Conservation (phyloP, 2,888 invertebrate genomes). For the Platynereis dumerilii region DNA sequence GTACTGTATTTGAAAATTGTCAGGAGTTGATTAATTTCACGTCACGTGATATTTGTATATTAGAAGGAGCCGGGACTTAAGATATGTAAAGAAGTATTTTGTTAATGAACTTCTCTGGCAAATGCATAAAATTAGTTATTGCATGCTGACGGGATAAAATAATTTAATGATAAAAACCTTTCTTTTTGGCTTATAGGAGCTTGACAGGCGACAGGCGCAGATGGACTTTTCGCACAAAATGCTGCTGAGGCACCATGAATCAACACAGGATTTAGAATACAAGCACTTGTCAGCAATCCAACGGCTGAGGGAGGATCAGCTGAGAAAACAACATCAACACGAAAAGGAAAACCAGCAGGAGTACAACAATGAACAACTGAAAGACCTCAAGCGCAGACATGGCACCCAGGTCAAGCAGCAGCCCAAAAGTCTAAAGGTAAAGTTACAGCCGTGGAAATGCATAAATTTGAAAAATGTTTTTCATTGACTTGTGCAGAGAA, state of each 20-base stretch:
- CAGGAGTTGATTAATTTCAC: no score
- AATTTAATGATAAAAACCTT: no score
- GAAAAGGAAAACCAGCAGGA: conserved; percentile 87
- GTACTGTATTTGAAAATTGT: no score
- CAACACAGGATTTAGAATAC: conserved; percentile 94
- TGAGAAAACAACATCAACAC: conserved; percentile 86
- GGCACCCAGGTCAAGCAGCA: conserved; percentile 96
- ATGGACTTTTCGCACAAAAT: conserved; percentile 93
- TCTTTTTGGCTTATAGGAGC: conserved; percentile 74
- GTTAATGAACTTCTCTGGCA: no score
- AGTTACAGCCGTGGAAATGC: conserved; percentile 3
- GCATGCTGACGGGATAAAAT: no score
- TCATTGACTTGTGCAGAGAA: not conserved
- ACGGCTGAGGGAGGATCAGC: conserved; percentile 74
- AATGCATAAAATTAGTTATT: no score
- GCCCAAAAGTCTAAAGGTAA: conserved; percentile 95
- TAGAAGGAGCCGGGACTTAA: no score
- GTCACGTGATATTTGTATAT: no score
- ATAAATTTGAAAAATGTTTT: not conserved
- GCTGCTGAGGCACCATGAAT: conserved; percentile 94
- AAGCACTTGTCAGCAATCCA: conserved; percentile 95
- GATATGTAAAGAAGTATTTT: no score
- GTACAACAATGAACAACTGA: conserved; percentile 92
- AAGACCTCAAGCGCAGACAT: conserved; percentile 95
- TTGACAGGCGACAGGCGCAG: conserved; percentile 93